Percentiles rank a stretch among this genome's conserved stretches.
phyloP scores from a whole-genome alignment of 64 coral and sea anemone species.

The Orbicella faveolata region DNA sequence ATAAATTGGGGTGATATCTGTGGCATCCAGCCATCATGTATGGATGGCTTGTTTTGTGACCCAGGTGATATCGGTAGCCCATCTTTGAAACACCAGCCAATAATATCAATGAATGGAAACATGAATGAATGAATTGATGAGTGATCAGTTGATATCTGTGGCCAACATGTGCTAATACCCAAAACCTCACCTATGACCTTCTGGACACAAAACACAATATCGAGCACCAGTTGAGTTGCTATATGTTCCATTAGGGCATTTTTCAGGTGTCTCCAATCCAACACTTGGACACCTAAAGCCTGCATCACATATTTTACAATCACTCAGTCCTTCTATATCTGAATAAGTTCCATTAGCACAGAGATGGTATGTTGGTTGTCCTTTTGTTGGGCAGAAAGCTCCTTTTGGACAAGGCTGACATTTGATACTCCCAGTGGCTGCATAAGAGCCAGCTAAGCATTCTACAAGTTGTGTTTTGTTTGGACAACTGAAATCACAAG shows the following conservation, averaged over 20 bases:
- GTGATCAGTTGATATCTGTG: neutral
- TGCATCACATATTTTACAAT: slow-evolving; percentile 37
- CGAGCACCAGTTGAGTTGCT: slow-evolving; percentile 26
- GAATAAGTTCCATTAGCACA: slow-evolving; percentile 34
- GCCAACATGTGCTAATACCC: neutral
- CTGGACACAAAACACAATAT: slow-evolving; percentile 40
- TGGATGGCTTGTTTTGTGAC: too few relatives aligned
- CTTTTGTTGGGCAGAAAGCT: slow-evolving; percentile 38
- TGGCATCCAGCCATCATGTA: too few relatives aligned
- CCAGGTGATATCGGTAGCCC: neutral
- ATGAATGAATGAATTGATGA: neutral
- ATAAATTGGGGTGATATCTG: too few relatives aligned
- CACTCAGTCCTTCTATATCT: slow-evolving; percentile 2
- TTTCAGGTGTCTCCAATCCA: slow-evolving; percentile 34
- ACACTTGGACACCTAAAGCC: slow-evolving; percentile 28
- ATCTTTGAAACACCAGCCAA: neutral
- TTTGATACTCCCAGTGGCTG: slow-evolving; percentile 40
- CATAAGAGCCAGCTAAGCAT: slow-evolving; percentile 50
- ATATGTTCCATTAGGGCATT: slow-evolving; percentile 21
- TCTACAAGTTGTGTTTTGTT: slow-evolving; percentile 16
- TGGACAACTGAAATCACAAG: slow-evolving; percentile 20
- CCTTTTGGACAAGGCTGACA: slow-evolving; percentile 65
- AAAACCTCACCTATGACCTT: slow-evolving; percentile 37
- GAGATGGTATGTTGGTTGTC: neutral
- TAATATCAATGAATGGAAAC: neutral